Base-by-base conservation (phyloP, 2,797 vertebrate species). In the Microctenopoma stevenorrisi region DNA sequence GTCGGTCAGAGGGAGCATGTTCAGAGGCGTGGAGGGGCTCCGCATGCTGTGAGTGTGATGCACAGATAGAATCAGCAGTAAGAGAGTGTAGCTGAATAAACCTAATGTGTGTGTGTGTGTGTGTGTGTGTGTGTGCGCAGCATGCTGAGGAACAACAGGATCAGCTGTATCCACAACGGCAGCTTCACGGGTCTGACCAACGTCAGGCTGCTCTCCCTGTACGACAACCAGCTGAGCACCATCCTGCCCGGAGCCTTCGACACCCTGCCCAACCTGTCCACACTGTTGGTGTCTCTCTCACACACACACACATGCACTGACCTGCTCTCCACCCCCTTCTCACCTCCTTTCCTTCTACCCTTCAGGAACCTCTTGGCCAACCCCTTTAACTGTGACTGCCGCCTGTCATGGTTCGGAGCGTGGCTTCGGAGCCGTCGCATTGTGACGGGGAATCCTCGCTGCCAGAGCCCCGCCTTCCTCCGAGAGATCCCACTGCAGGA, bases 401-500 rank as follows among this genome's bases (percentile, higher is more conserved):
- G 92, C 8, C 92, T 99, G 77, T 96, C 96, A 52, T 99, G 98
- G 98, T 93, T 99, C 12, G 97, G 97, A 0, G 95, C 94, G 70
- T 99, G 98, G 98, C 94, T 99, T 12, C 93, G 96, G n/a, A 97
- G 90, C 87, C 94, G 96, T 26, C 95, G 96, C 43, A 97, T 99
- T 0, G 98, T 99, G 82, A 99, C 97, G 0, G 98, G 98, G 38
- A 99, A 99, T 79, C 98, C 97, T 0, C 95, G 98, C 3, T 99
- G 98, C 72, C 96, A 97, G 86, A 93, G 94, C 61, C 98, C 98
- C 0, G 94, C 96, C 79, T 99, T 99, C 89, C 89, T 99, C 33
- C 92, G 96, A 40, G 97, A 99, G 94, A 99, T 99, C 71, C 98
- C 97, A 0, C 93, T 99, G 77, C 98, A 99, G 91, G 98, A 99